These are phyloP conservation scores for Moxostoma hubbsi DNA, from an alignment of 2,797 vertebrate genomes.

Conservation along the genomic window DNA sequence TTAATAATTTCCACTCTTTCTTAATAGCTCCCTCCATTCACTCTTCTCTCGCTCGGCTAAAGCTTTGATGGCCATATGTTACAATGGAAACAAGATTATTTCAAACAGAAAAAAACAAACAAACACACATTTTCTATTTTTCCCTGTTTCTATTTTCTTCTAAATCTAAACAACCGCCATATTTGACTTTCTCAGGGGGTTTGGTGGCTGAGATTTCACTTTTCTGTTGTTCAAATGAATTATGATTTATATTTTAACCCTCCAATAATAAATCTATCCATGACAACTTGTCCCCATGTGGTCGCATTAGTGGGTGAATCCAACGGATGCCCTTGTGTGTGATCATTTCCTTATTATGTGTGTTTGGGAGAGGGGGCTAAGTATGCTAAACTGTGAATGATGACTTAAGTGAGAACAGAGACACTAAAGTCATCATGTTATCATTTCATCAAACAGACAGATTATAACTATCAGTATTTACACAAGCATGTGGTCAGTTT, in stretches of 20 bases:
- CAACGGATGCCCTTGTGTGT: slow-evolving; percentile 14
- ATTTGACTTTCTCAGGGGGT: slow-evolving; percentile 11
- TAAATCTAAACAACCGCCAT: slow-evolving; percentile 34
- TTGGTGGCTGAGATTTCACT: slow-evolving; percentile 5
- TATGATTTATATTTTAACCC: slow-evolving; percentile 49
- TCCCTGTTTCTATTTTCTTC: slow-evolving; percentile 27
- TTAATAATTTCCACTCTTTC: slow-evolving; percentile 61
- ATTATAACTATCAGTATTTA: not conserved
- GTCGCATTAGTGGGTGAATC: slow-evolving; percentile 41
- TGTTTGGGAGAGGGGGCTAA: not conserved
- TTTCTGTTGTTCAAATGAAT: slow-evolving; percentile 52
- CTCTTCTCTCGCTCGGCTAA: slow-evolving; percentile 26
- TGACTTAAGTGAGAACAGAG: slow-evolving; percentile 30
- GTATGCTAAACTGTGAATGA: slow-evolving; percentile 37
- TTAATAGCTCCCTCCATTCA: slow-evolving; percentile 55
- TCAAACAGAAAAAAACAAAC: slow-evolving; percentile 46
- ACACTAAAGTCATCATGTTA: not conserved
- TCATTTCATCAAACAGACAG: not conserved
- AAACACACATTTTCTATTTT: slow-evolving; percentile 20
- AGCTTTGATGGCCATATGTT: slow-evolving; percentile 64
- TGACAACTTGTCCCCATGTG: slow-evolving; percentile 41
- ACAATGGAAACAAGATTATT: slow-evolving; percentile 58
- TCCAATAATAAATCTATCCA: slow-evolving; percentile 47
- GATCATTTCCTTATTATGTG: slow-evolving; percentile 41
- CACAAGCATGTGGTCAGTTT: not conserved